Base-by-base conservation (phyloP, 92 coral and sea anemone genomes). In the Parazoanthus darwini region DNA sequence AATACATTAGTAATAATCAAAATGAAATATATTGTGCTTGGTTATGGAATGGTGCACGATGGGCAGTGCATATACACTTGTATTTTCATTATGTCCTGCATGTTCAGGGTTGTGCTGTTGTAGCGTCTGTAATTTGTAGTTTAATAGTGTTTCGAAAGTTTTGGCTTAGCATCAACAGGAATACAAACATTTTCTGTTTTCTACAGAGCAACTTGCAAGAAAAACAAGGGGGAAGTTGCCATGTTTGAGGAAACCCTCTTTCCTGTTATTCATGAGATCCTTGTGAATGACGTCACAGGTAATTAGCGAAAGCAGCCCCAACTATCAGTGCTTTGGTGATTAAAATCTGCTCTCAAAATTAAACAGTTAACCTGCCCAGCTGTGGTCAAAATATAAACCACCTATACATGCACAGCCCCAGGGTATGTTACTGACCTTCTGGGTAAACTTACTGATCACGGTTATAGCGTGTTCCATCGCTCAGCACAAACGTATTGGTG, bases 211-310 rank as follows among this genome's bases (percentile, higher is more conserved):
- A 92, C 93, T 43, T 96, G 99, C 87, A 89, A 92, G 88, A 88
- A 90, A 20, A 93, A 91, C 90, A 92, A 91, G 1, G 90, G 85
- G 1, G 92, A 90, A 9, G 95, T 95, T 22, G 86, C 68, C 68
- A 94, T 93, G 76, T 97, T 97, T 88, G 99, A 97, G 90, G 84
- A 86, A 42, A 85, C 94, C 1, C 89, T 97, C 70, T 97, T 97
- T 85, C 99, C 99, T 35, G 93, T 97, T 4, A 88, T 97, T 80
- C 96, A 94, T 1, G 96, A 95, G 91, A 97, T 97, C 59, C 94
- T 97, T 16, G 89, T 89, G 63, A 93, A 92, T 65, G 99, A 97
- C 88, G 99, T 97, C 25, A 97, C 98, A 86, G 99, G 99, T 96
- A 82, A 11, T 13, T 54, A 54, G 18, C 9, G 20, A 54, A 54